Percentiles rank a stretch among this genome's conserved stretches.
Conservation (phyloP, 2,888 invertebrate genomes). For the Ophion slaviceki region DNA sequence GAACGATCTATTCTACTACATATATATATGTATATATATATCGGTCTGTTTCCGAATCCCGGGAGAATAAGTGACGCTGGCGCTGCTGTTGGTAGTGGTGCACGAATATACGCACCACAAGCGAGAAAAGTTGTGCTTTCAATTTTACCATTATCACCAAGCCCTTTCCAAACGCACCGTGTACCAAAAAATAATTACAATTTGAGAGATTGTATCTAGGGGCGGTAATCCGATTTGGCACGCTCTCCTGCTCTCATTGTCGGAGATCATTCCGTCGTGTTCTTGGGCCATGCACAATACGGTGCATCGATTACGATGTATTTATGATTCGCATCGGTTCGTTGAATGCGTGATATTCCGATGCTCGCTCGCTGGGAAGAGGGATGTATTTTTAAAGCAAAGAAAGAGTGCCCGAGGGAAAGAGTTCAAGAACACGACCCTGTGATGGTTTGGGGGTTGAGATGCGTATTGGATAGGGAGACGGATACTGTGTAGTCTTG, state of each 20-base stretch:
- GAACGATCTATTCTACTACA: neutral
- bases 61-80: slow-evolving; percentile 43
- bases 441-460: too few species aligned
- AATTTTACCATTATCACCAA: slow-evolving; percentile 6
- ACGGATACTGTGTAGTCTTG: too few species aligned
- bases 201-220: slow-evolving; percentile 44
- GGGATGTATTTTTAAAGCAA: too few species aligned
- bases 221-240: slow-evolving; percentile 31
- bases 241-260: slow-evolving; percentile 4
- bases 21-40: slow-evolving; percentile 19
- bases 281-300: neutral
- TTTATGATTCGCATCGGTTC: too few species aligned
- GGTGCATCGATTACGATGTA: too few species aligned
- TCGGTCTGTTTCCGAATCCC: slow-evolving; percentile 35
- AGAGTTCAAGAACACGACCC: too few species aligned
- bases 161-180: slow-evolving; percentile 25
- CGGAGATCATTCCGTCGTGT: slow-evolving; percentile 36
- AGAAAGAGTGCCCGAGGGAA: too few species aligned
- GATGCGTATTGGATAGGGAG: too few species aligned
- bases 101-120: neutral
- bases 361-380: too few species aligned
- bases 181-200: slow-evolving; percentile 50
- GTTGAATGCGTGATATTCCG: too few species aligned
- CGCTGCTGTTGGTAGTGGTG: neutral
- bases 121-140: slow-evolving; percentile 51